phyloP scores from a whole-genome alignment of 1,140 invertebrate genomes.

The Antheraea pernyi region DNA sequence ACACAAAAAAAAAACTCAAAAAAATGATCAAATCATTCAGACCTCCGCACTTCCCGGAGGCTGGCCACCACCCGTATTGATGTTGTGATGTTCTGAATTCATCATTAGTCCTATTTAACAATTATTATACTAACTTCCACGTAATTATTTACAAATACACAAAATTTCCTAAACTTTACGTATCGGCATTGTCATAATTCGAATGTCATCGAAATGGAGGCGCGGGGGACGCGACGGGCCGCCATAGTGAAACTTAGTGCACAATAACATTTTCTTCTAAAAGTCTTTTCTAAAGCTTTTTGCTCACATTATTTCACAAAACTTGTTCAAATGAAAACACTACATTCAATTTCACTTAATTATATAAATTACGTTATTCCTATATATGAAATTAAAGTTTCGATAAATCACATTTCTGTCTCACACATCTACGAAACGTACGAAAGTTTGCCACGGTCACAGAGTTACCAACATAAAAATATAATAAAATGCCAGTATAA shows the following conservation, averaged over 20 bases:
- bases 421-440: slow-evolving; percentile 53
- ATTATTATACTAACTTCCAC: slow-evolving; percentile 35
- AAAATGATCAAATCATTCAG: slow-evolving; percentile 52
- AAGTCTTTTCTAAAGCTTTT: slow-evolving; percentile 1
- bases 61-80: slow-evolving; percentile 78
- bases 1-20: slow-evolving; percentile 32
- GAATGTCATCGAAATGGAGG: slow-evolving; percentile 81
- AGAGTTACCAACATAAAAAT: slow-evolving; percentile 47
- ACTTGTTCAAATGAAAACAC: background rate
- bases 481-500: slow-evolving; percentile 7
- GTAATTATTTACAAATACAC: slow-evolving; percentile 67
- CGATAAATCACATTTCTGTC: slow-evolving; percentile 33
- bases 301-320: slow-evolving; percentile 4
- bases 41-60: slow-evolving; percentile 78
- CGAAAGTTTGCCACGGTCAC: slow-evolving; percentile 66
- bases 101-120: slow-evolving; percentile 60
- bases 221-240: slow-evolving; percentile 82
- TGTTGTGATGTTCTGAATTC: slow-evolving; percentile 79
- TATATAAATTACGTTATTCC: background rate
- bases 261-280: slow-evolving; percentile 74
- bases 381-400: slow-evolving; percentile 12
- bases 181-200: slow-evolving; percentile 79
- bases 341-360: background rate
- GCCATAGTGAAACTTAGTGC: slow-evolving; percentile 81
- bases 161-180: slow-evolving; percentile 73